These are phyloP conservation scores for Zootermopsis nevadensis DNA, from an alignment of 2,888 invertebrate species.

Conservation along the genomic window DNA sequence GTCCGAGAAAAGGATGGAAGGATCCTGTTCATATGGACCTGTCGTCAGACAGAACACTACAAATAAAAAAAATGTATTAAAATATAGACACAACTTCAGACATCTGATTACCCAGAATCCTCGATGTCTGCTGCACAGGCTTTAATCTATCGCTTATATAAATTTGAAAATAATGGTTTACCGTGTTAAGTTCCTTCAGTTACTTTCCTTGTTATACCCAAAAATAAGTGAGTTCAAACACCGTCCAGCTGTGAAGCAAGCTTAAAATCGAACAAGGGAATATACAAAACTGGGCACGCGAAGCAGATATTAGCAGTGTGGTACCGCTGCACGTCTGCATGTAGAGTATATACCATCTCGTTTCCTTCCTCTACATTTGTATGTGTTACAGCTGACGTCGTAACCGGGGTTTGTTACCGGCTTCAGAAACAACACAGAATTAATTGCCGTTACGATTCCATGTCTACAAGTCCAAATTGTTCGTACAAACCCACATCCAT, in stretches of 20 bases:
- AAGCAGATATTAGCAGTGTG: background rate
- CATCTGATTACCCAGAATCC: too few relatives aligned
- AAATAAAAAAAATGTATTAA: too few relatives aligned
- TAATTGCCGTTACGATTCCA: background rate
- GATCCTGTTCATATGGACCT: too few relatives aligned
- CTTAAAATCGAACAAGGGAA: background rate
- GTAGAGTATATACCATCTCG: background rate
- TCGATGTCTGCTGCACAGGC: too few relatives aligned
- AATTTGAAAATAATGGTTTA: too few relatives aligned
- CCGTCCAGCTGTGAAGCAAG: background rate
- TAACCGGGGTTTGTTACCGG: background rate
- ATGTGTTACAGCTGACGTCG: background rate
- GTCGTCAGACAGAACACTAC: too few relatives aligned
- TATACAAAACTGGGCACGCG: background rate
- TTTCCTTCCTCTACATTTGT: background rate
- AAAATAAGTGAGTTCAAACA: background rate
- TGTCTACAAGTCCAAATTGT: background rate
- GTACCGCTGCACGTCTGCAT: background rate
- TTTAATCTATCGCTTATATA: too few relatives aligned
- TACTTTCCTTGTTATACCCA: too few relatives aligned
- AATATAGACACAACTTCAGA: too few relatives aligned
- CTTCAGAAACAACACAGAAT: conserved; percentile 3
- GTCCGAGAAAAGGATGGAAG: too few relatives aligned
- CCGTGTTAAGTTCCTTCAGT: too few relatives aligned
- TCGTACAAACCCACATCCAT: background rate